Conservation (phyloP, 2,888 invertebrate species). For the Trimorus sp. region DNA sequence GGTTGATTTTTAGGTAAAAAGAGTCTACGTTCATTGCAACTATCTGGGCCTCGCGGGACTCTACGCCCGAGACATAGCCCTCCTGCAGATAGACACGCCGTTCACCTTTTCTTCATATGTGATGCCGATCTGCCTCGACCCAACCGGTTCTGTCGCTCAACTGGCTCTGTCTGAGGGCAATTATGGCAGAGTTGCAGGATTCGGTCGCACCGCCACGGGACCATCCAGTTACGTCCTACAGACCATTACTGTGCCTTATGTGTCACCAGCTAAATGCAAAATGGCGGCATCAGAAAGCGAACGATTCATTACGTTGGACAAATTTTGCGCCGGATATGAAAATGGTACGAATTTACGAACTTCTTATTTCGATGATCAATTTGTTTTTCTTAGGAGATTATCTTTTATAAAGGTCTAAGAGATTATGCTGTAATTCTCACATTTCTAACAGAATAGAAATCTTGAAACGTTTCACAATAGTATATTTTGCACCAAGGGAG, state of each 20-base stretch:
- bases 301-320: conserved; percentile 76
- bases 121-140: conserved; percentile 76
- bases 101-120: conserved; percentile 73
- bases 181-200: conserved; percentile 78
- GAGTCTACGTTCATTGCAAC: conserved; percentile 72
- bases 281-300: conserved; percentile 63
- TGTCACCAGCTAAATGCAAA: conserved; percentile 73
- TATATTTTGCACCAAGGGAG: too few species aligned
- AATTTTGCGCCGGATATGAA: conserved; percentile 80
- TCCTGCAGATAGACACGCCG: conserved; percentile 71
- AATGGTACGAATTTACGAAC: conserved; percentile 74
- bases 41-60: conserved; percentile 75
- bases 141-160: conserved; percentile 64
- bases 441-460: too few species aligned
- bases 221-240: conserved; percentile 74
- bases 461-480: too few species aligned
- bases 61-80: conserved; percentile 76
- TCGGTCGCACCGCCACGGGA: conserved; percentile 76
- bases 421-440: too few species aligned
- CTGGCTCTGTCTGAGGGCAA: conserved; percentile 71
- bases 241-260: conserved; percentile 75
- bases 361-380: too few species aligned
- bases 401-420: too few species aligned
- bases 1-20: conserved; percentile 74
- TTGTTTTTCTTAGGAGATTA: too few species aligned